Percentiles rank a stretch among this genome's conserved stretches.
phyloP scores from a whole-genome alignment of 2,888 invertebrate species.

The Abrostola triplasia region DNA sequence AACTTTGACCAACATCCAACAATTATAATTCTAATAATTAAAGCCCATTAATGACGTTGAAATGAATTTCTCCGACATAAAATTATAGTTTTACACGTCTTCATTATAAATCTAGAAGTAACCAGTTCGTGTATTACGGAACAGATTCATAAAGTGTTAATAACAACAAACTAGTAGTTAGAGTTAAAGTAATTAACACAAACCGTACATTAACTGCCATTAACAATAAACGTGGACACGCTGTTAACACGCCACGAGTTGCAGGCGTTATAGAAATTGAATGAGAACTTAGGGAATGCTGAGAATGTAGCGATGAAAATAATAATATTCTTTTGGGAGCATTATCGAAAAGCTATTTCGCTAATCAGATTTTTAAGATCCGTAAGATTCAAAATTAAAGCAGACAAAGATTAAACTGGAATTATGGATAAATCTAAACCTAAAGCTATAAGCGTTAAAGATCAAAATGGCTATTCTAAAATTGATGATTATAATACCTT shows the following conservation, averaged over 20 bases:
- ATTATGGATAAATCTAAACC: too few species aligned
- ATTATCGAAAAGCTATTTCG: constrained; percentile 9
- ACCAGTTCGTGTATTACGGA: constrained; percentile 58
- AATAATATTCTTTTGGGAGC: constrained; percentile 27
- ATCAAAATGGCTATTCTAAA: too few species aligned
- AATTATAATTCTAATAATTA: constrained; percentile 53
- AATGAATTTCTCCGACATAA: constrained; percentile 52
- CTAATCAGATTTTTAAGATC: too few species aligned
- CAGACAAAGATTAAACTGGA: too few species aligned
- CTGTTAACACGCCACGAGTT: constrained; percentile 41
- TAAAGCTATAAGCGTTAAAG: too few species aligned
- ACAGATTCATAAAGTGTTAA: constrained; percentile 71
- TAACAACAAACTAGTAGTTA: constrained; percentile 68
- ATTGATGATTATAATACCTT: too few species aligned
- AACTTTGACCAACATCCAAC: constrained; percentile 34
- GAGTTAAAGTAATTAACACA: constrained; percentile 70
- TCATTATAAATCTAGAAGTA: constrained; percentile 31
- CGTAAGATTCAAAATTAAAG: too few species aligned
- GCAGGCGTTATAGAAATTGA: constrained; percentile 36
- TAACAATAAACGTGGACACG: constrained; percentile 69
- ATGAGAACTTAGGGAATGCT: constrained; percentile 26
- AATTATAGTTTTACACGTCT: constrained; percentile 42
- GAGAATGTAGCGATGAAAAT: constrained; percentile 26
- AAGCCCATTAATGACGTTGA: constrained; percentile 37
- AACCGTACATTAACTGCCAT: constrained; percentile 71